These are phyloP conservation scores for Dynastes hyllus DNA, from an alignment of 2,888 invertebrate species.

Conservation along the genomic window DNA sequence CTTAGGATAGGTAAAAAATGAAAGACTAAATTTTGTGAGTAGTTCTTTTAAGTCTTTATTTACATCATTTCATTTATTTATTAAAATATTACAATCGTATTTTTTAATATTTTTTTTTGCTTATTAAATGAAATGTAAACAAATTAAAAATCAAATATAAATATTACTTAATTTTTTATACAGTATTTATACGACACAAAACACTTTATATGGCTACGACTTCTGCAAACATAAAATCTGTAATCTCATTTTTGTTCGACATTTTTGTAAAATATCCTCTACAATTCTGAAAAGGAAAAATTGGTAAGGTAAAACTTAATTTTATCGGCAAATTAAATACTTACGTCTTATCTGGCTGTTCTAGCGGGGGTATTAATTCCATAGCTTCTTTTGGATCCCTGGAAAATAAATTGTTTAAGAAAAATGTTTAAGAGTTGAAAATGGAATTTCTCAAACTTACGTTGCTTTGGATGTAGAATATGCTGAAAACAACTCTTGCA, in stretches of 20 bases:
- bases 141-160: conserved; percentile 13
- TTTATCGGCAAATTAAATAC: conserved; percentile 39
- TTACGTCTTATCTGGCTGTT: conserved; percentile 70
- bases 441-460: conserved; percentile 68
- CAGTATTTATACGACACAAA: conserved; percentile 20
- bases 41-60: conserved; percentile 20
- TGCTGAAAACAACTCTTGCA: conserved; percentile 78
- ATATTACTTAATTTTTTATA: conserved; percentile 32
- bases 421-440: conserved; percentile 3
- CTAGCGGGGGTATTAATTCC: conserved; percentile 82
- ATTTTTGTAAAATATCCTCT: conserved; percentile 77
- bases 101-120: conserved; percentile 15
- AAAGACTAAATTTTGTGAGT: too few species aligned
- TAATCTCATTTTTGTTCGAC: conserved; percentile 80
- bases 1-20: too few species aligned
- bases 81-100: conserved; percentile 38
- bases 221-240: conserved; percentile 77
- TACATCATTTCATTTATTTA: conserved; percentile 31
- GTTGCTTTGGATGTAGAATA: conserved; percentile 80
- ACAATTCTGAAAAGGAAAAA: conserved; percentile 71
- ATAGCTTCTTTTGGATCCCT: conserved; percentile 79
- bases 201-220: conserved; percentile 47
- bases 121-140: conserved; percentile 7
- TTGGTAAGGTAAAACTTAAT: conserved; percentile 1
- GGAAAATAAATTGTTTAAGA: conserved; percentile 73